Conservation (phyloP, 2,797 vertebrate genomes). For the Dendrocincla fuliginosa region DNA sequence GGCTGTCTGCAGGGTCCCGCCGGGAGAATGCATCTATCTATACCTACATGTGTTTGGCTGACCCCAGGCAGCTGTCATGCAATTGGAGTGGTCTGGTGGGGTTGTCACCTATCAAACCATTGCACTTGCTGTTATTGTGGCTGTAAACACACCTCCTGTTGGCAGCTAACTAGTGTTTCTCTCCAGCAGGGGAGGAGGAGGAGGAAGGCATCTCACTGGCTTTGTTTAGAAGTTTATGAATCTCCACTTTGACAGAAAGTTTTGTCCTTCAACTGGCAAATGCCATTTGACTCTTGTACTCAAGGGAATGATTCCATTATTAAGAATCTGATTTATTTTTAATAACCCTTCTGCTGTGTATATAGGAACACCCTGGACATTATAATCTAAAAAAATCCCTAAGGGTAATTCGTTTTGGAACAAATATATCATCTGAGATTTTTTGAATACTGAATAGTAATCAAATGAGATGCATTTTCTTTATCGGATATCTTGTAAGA, state of each 20-base stretch:
- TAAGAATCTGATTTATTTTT: slow-evolving; percentile 47
- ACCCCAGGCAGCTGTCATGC: slow-evolving; percentile 45
- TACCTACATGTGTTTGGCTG: not conserved
- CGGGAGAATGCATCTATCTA: slow-evolving; percentile 46
- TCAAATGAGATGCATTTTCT: not conserved
- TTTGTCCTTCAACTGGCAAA: not conserved
- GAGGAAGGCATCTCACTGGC: not conserved
- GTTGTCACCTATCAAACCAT: slow-evolving; percentile 5
- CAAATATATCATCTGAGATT: not conserved
- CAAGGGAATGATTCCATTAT: not conserved
- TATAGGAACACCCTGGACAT: slow-evolving; percentile 15
- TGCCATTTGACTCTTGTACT: not conserved
- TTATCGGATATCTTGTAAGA: not conserved
- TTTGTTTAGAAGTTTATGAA: not conserved
- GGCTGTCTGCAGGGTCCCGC: slow-evolving; percentile 36
- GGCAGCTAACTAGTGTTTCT: not conserved
- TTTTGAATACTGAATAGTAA: slow-evolving; percentile 9
- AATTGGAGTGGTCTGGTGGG: not conserved
- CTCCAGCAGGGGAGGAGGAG: not conserved
- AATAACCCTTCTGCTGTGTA: slow-evolving; percentile 16
- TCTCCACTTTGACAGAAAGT: not conserved
- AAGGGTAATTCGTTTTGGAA: slow-evolving; percentile 12
- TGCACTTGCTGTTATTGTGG: not conserved
- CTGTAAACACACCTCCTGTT: not conserved
- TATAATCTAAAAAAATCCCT: slow-evolving; percentile 26